A percentile compares a stretch with the other conserved stretches of the same genome.
Conservation (phyloP, 2,888 invertebrate genomes). For the Mantis religiosa region DNA sequence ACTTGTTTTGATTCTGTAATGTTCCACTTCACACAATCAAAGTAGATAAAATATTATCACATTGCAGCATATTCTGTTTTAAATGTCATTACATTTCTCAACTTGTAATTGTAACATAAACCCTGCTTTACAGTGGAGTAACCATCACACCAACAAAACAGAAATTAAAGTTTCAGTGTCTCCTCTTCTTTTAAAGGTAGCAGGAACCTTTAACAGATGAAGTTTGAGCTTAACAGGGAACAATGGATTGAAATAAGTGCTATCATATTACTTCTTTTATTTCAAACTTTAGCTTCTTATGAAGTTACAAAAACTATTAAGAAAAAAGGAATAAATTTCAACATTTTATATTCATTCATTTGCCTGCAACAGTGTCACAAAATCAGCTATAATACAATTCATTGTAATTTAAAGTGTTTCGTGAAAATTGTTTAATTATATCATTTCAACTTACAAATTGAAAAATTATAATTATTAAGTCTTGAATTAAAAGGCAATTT, state of each 20-base stretch:
- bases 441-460: neutral
- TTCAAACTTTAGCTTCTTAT: neutral
- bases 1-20: no score
- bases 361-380: neutral
- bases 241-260: neutral
- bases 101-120: no score
- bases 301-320: neutral
- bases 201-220: neutral
- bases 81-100: no score
- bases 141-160: no score
- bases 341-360: neutral
- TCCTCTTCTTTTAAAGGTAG: no score
- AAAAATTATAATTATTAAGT: neutral
- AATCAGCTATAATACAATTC: no score
- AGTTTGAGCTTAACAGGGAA: neutral
- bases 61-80: no score
- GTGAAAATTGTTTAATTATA: neutral
- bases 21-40: no score
- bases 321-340: neutral
- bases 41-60: no score
- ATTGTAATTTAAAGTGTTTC: neutral
- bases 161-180: no score
- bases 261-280: neutral
- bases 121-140: no score
- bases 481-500: neutral